Evolutionary conservation across 2,113 vertebrate genomes (phyloP).

Genomic region (Seriola quinqueradiata): DNA sequence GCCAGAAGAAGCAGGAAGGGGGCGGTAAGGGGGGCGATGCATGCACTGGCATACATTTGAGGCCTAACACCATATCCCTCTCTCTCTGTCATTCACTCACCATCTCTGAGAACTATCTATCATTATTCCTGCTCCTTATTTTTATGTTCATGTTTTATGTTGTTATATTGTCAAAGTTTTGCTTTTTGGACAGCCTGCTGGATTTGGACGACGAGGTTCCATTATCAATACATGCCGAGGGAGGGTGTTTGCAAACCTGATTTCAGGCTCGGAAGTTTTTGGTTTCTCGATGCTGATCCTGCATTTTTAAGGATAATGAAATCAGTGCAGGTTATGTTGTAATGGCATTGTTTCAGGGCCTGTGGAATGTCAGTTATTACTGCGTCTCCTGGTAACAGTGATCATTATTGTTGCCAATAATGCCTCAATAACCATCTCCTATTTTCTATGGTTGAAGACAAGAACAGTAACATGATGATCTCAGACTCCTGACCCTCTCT

Average conservation of each 20-base stretch:
- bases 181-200: constrained; percentile 51
- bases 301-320: constrained; percentile 35
- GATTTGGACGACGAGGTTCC: constrained; percentile 56
- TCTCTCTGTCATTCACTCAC: constrained; percentile 60
- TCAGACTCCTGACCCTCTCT: constrained; percentile 32
- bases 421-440: constrained; percentile 1
- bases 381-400: not conserved
- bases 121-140: constrained; percentile 71
- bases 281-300: constrained; percentile 44
- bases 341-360: constrained; percentile 6
- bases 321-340: constrained; percentile 14
- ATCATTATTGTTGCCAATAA: not conserved
- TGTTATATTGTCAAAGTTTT: constrained; percentile 46
- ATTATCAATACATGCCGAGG: constrained; percentile 46
- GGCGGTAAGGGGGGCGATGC: constrained; percentile 61
- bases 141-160: not conserved
- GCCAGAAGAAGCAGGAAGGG: constrained; percentile 63
- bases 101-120: constrained; percentile 74
- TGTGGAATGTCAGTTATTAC: not conserved
- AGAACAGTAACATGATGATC: constrained; percentile 11
- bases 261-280: constrained; percentile 51
- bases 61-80: constrained; percentile 67
- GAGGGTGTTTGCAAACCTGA: constrained; percentile 32
- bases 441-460: constrained; percentile 11
- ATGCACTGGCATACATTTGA: constrained; percentile 83